Conservation (phyloP, 2,113 vertebrate species). For the Nyctibius bracteatus region DNA sequence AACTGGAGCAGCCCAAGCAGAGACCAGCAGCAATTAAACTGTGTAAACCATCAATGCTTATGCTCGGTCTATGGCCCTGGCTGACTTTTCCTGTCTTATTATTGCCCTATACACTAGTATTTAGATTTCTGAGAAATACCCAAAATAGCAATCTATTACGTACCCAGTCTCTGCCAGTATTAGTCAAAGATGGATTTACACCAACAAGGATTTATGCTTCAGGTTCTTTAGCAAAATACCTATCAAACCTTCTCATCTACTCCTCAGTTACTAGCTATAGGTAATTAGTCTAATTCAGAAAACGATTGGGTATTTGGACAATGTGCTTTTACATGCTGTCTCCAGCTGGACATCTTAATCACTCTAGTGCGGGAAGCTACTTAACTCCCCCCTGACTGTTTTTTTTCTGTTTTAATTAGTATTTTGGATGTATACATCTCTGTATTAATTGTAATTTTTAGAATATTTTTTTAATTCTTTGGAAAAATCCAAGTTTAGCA, state of each 20-base stretch:
- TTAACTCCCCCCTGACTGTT: fast-evolving
- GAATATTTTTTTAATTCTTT: background rate
- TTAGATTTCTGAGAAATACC: background rate
- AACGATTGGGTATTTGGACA: background rate
- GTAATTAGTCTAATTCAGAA: background rate
- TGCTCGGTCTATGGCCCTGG: background rate
- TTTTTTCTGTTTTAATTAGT: background rate
- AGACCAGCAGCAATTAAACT: background rate
- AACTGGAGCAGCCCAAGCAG: background rate
- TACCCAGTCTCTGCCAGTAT: background rate
- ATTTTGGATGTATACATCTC: background rate
- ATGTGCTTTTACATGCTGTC: background rate
- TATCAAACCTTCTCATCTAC: background rate
- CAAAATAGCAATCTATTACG: background rate
- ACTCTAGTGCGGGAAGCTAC: background rate
- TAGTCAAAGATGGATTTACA: background rate
- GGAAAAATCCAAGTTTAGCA: background rate
- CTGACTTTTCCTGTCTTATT: background rate
- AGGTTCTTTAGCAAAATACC: background rate
- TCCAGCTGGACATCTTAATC: background rate
- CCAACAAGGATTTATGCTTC: background rate
- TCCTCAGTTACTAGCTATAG: background rate
- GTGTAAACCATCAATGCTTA: background rate
- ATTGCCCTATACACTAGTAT: background rate
- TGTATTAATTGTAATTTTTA: background rate